Percentiles rank a stretch among this genome's conserved stretches.
Evolutionary conservation across 2,888 invertebrate genomes (phyloP).

Genomic region (Aquatica leii): DNA sequence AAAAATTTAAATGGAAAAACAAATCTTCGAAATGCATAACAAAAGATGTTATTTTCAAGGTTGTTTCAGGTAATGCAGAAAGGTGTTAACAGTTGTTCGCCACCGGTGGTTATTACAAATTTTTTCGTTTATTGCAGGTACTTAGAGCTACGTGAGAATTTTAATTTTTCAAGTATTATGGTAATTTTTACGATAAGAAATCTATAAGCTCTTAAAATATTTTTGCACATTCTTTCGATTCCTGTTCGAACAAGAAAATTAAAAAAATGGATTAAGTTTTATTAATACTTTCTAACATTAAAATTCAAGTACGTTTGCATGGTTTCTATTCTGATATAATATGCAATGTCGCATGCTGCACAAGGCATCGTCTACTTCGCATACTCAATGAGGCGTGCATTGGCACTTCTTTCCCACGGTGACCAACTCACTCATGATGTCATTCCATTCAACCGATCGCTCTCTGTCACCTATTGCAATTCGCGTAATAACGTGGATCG

Average conservation of each 20-base stretch:
- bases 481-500: slow-evolving; percentile 31
- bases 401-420: slow-evolving; percentile 57
- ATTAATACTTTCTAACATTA: slow-evolving; percentile 8
- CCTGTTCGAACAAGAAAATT: not conserved
- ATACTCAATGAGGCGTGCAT: slow-evolving; percentile 45
- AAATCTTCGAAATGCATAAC: not conserved
- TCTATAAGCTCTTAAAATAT: too few species aligned
- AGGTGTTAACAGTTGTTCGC: slow-evolving; percentile 13
- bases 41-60: slow-evolving; percentile 5
- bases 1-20: not conserved
- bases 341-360: slow-evolving; percentile 35
- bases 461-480: slow-evolving; percentile 35
- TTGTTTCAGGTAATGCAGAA: slow-evolving; percentile 12
- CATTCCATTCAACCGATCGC: slow-evolving; percentile 50
- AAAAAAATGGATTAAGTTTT: not conserved
- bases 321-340: slow-evolving; percentile 30
- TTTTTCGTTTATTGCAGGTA: slow-evolving; percentile 5
- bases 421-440: slow-evolving; percentile 58
- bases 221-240: not conserved
- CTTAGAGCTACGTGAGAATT: slow-evolving; percentile 11
- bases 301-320: slow-evolving; percentile 25
- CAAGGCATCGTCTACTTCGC: slow-evolving; percentile 39
- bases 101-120: slow-evolving; percentile 6
- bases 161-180: slow-evolving; percentile 9
- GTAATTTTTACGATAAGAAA: slow-evolving; percentile 10